Evolutionary conservation across 2,888 invertebrate species (phyloP).

Genomic region (Macaria liturata): DNA sequence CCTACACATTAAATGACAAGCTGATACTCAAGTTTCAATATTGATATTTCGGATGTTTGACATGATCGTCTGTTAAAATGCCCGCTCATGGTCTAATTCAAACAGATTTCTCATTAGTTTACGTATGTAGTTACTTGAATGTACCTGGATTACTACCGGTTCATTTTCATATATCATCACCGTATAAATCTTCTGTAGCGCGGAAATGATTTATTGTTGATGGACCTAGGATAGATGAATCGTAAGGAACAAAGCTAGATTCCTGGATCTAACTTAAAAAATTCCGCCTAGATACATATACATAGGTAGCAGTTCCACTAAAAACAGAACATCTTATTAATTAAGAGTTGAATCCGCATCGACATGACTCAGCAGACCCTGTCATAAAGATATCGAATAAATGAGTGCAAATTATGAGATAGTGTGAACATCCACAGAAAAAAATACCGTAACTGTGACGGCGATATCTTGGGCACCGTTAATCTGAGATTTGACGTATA

Average conservation of each 20-base stretch:
- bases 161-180: too few species aligned
- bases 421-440: conserved; percentile 29
- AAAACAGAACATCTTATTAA: too few species aligned
- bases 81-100: conserved; percentile 8
- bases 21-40: conserved; percentile 19
- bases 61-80: conserved; percentile 16
- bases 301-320: too few species aligned
- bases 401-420: conserved; percentile 32
- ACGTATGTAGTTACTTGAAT: neutral
- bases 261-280: too few species aligned
- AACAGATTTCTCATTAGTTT: conserved; percentile 2
- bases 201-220: too few species aligned
- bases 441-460: conserved; percentile 36
- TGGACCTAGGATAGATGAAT: too few species aligned
- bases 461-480: conserved; percentile 39
- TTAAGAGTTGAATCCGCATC: too few species aligned
- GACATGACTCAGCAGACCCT: too few species aligned
- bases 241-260: too few species aligned
- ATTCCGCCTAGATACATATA: too few species aligned
- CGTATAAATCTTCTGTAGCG: too few species aligned
- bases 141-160: too few species aligned
- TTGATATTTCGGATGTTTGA: conserved; percentile 15
- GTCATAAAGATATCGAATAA: conserved; percentile 8
- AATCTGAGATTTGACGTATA: conserved; percentile 41
- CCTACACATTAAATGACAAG: conserved; percentile 16